Evolutionary conservation across 2,888 invertebrate genomes (phyloP), one percentile per base, ranked within the genome.

Genomic region (Allygus modestus): DNA sequence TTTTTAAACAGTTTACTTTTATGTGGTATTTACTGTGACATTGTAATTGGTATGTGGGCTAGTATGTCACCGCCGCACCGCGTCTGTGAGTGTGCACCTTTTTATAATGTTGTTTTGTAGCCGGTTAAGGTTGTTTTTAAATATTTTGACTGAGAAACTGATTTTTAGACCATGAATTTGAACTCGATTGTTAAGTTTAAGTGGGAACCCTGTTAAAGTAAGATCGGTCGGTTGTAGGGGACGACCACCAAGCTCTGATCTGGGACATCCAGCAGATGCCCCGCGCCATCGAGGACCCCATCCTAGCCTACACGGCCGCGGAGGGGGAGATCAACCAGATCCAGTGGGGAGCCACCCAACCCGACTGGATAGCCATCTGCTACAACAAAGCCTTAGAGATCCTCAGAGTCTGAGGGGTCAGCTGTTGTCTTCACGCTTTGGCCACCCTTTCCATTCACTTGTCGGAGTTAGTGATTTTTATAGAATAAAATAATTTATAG

Each of bases 231-330:
- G 1, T 46, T 46, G 7, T 79, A 92, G 99, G 98, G 86, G 99
- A 99, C 91, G 99, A 99, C 92, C 98, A 98, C 92, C 99, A 99
- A 92, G 99, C 99, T 17, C 92, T 99, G 85, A 99, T 99, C 90
- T 99, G 99, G 99, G 99, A 99, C 92, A 99, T 99, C 89, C 99
- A 99, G 91, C 98, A 99, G 91, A 99, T 99, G 98, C 99, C 99
- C 81, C 94, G 99, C 88, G 98, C 99, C 79, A 99, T 99, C 88
- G 99, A 99, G 91, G 99, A 99, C 92, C 99, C 99, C 7, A 99
- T 99, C 89, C 93, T 99, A 83, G 99, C 99, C 0, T 99, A 99
- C 92, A 98, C 99, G 5, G 98, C 99, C 0, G 98, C 99, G 17
- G 97, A 97, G 91, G 99, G 99, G 20, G 99, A 99, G 92, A 99